phyloP scores from a whole-genome alignment of 2,888 invertebrate genomes.

The Marasmarcha lunaedactyla region DNA sequence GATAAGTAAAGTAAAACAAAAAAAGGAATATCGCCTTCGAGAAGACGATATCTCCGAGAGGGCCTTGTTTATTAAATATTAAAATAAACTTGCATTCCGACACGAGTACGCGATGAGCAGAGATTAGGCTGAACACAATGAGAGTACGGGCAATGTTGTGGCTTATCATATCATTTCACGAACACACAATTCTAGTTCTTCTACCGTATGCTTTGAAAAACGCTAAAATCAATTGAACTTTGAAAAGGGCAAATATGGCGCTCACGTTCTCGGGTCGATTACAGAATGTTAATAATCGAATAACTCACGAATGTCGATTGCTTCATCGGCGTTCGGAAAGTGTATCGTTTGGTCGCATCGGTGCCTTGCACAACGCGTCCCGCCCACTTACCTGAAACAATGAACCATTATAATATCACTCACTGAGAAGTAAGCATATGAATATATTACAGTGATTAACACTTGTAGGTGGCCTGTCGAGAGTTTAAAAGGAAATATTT shows the following conservation, averaged over 20 bases:
- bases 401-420: conserved; percentile 64
- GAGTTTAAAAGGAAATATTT: conserved; percentile 2
- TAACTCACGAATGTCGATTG: conserved; percentile 40
- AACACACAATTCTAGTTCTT: conserved; percentile 40
- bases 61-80: conserved; percentile 68
- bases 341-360: conserved; percentile 43
- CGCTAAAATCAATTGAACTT: background rate
- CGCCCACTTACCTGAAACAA: conserved; percentile 69
- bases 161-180: conserved; percentile 60
- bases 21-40: conserved; percentile 51
- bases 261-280: conserved; percentile 3
- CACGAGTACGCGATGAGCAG: conserved; percentile 62
- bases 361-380: conserved; percentile 31
- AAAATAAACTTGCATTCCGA: conserved; percentile 68
- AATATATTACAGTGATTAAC: conserved; percentile 20
- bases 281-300: conserved; percentile 36
- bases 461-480: conserved; percentile 2
- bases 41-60: conserved; percentile 57
- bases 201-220: background rate
- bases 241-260: conserved; percentile 21
- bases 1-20: conserved; percentile 61
- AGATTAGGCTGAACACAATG: conserved; percentile 64
- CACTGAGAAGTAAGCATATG: conserved; percentile 32
- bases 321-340: conserved; percentile 37
- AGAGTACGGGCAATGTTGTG: conserved; percentile 50